Conservation (phyloP, 1,140 invertebrate genomes). For the Tetramorium simillimum region DNA sequence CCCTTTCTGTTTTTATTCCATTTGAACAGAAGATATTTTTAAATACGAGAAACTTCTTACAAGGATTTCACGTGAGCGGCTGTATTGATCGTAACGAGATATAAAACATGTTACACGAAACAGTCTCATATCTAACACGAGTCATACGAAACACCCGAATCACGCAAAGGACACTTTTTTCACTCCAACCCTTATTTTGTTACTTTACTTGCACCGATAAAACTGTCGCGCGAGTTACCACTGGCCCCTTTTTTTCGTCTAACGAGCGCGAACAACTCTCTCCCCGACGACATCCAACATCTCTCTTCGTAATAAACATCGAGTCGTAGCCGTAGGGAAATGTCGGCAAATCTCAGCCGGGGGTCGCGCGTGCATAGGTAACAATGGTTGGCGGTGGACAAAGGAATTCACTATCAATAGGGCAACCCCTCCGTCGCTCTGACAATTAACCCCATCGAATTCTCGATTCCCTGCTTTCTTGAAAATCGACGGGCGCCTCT, state of each 20-base stretch:
- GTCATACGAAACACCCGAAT: neutral
- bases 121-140: neutral
- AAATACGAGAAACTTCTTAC: neutral
- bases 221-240: neutral
- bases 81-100: conserved; percentile 25
- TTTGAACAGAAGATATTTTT: conserved; percentile 1
- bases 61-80: neutral
- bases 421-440: neutral
- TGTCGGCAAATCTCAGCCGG: conserved; percentile 32
- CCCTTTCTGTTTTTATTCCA: neutral
- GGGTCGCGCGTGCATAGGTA: conserved; percentile 28
- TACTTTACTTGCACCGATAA: conserved; percentile 20
- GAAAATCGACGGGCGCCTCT: conserved; percentile 9
- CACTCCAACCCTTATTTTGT: conserved; percentile 7
- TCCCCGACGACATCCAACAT: conserved; percentile 5
- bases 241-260: neutral
- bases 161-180: conserved; percentile 45
- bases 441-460: conserved; percentile 49
- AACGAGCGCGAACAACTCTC: neutral
- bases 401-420: conserved; percentile 53
- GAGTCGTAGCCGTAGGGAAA: conserved; percentile 24
- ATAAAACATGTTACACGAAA: conserved; percentile 8
- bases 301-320: conserved; percentile 36
- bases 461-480: conserved; percentile 30
- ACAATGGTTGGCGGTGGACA: conserved; percentile 42